Conservation (phyloP, 2,113 vertebrate genomes). For the Leptosomus discolor region DNA sequence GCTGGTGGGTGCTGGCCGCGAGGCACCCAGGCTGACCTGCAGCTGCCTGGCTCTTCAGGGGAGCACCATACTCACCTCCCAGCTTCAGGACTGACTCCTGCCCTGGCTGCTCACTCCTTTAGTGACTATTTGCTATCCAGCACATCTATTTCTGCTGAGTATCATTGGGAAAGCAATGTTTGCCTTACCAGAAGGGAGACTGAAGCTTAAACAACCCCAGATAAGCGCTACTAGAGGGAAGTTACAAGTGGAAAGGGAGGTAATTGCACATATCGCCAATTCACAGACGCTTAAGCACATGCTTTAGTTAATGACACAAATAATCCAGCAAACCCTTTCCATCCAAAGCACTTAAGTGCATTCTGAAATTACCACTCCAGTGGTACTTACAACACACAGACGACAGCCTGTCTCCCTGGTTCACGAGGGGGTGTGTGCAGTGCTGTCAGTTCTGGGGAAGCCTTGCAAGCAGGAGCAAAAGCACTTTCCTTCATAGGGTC, state of each 20-base stretch:
- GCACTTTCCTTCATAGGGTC: not conserved
- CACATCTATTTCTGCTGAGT: not conserved
- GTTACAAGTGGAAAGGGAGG: not conserved
- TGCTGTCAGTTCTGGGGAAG: not conserved
- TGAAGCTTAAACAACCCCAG: not conserved
- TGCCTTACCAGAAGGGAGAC: not conserved
- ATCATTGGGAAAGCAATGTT: not conserved
- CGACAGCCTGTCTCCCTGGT: not conserved
- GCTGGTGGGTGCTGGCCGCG: not conserved
- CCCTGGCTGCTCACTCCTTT: not conserved
- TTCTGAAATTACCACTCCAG: not conserved
- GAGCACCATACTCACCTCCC: accelerated
- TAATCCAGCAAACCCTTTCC: not conserved
- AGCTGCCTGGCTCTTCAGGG: not conserved
- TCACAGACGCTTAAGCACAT: not conserved
- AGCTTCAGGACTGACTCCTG: not conserved
- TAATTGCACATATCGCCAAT: not conserved
- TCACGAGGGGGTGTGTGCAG: accelerated
- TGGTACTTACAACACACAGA: not conserved
- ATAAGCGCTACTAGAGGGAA: not conserved
- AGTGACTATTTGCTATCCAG: accelerated
- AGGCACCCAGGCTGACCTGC: not conserved
- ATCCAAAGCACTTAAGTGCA: not conserved
- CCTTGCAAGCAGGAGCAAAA: not conserved
- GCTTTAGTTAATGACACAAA: not conserved